Evolutionary conservation across 2,888 invertebrate genomes (phyloP).

Genomic region (Alcis repandata): DNA sequence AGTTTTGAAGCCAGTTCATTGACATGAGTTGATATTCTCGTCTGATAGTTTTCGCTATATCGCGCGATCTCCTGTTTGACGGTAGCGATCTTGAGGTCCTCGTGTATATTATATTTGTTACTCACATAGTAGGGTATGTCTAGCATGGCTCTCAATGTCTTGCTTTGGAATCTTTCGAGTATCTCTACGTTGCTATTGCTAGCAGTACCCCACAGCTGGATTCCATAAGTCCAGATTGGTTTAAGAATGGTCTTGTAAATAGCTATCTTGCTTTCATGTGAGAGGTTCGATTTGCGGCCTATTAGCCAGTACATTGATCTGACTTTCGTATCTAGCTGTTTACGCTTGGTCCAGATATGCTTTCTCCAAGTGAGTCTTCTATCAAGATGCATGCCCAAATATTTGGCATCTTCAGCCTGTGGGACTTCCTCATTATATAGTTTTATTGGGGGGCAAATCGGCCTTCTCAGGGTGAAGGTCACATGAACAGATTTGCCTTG

Average conservation of each 20-base stretch:
- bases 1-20: not conserved
- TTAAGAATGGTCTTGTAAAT: not conserved
- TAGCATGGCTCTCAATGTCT: not conserved
- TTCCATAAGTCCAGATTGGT: not conserved
- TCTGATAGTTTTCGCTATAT: not conserved
- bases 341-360: not conserved
- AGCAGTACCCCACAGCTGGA: not conserved
- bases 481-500: not conserved
- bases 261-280: not conserved
- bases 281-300: not conserved
- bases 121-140: not conserved
- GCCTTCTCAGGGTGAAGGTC: not conserved
- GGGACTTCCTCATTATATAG: not conserved
- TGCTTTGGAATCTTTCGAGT: not conserved
- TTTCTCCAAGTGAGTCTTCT: not conserved
- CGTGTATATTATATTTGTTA: not conserved
- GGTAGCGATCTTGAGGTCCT: not conserved
- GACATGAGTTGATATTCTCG: not conserved
- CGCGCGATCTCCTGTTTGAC: not conserved
- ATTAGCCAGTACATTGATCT: not conserved
- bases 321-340: not conserved
- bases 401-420: not conserved
- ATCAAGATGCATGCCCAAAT: not conserved
- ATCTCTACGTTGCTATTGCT: not conserved
- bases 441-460: not conserved